phyloP scores from a whole-genome alignment of 2,888 invertebrate genomes.

The Eupeodes latifasciatus region DNA sequence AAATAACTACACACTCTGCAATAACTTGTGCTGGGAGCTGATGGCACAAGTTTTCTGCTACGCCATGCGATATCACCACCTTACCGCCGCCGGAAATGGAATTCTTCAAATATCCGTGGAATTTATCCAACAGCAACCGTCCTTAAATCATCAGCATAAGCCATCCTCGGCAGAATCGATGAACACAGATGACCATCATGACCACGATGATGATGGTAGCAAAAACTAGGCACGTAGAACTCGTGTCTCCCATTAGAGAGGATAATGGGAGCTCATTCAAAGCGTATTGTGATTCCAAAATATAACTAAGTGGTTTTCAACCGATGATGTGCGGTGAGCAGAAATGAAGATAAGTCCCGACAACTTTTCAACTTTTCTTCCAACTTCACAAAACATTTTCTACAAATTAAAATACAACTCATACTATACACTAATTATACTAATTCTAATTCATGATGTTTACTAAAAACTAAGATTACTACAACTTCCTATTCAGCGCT shows the following conservation, averaged over 20 bases:
- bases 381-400: constrained; percentile 35
- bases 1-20: constrained; percentile 77
- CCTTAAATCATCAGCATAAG: constrained; percentile 41
- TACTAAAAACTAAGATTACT: constrained; percentile 15
- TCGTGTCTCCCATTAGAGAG: constrained; percentile 20
- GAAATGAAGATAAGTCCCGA: constrained; percentile 1
- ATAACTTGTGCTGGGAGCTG: constrained; percentile 81
- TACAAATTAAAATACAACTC: constrained; percentile 53
- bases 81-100: constrained; percentile 79
- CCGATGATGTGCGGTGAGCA: constrained; percentile 21
- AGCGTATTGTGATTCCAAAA: constrained; percentile 83
- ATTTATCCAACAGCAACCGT: constrained; percentile 72
- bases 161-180: constrained; percentile 22
- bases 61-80: constrained; percentile 81
- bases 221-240: constrained; percentile 67
- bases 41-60: constrained; percentile 82
- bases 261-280: constrained; percentile 82
- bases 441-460: constrained; percentile 35
- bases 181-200: constrained; percentile 44
- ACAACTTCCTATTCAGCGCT: constrained; percentile 47
- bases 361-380: constrained; percentile 41
- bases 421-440: constrained; percentile 30
- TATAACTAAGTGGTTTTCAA: constrained; percentile 76
- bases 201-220: constrained; percentile 7
- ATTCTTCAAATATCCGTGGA: constrained; percentile 82